phyloP scores from a whole-genome alignment of 2,113 vertebrate genomes.

The Antechinus flavipes region DNA sequence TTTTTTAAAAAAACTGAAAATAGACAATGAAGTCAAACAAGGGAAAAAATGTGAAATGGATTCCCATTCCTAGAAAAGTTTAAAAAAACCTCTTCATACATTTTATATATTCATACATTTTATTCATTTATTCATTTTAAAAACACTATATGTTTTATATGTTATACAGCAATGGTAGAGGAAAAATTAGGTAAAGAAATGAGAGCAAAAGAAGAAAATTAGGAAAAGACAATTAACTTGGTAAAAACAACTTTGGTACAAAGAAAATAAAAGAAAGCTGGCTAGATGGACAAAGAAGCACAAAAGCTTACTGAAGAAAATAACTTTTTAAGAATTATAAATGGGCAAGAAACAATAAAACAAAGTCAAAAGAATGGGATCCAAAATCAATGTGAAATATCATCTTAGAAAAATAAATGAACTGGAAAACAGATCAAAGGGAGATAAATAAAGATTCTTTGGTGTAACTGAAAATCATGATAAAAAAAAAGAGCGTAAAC shows the following conservation, averaged over 20 bases:
- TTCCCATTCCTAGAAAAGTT: neutral
- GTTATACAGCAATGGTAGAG: neutral
- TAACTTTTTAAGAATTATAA: neutral
- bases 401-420: neutral
- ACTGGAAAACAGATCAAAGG: neutral
- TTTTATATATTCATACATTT: too few species aligned
- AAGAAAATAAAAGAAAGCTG: neutral
- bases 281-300: neutral
- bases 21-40: neutral
- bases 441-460: neutral
- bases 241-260: neutral
- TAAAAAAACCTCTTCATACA: neutral
- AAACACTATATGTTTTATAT: neutral
- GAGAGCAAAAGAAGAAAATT: neutral
- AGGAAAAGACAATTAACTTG: neutral
- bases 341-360: neutral
- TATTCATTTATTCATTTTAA: too few species aligned
- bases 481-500: neutral
- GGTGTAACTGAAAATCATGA: neutral
- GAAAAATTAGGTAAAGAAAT: neutral
- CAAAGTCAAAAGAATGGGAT: neutral
- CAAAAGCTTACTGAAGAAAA: neutral
- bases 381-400: neutral
- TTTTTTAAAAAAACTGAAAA: too few species aligned
- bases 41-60: neutral